Evolutionary conservation across 1,140 invertebrate species (phyloP).

Genomic region (Thaumetopoea pityocampa): DNA sequence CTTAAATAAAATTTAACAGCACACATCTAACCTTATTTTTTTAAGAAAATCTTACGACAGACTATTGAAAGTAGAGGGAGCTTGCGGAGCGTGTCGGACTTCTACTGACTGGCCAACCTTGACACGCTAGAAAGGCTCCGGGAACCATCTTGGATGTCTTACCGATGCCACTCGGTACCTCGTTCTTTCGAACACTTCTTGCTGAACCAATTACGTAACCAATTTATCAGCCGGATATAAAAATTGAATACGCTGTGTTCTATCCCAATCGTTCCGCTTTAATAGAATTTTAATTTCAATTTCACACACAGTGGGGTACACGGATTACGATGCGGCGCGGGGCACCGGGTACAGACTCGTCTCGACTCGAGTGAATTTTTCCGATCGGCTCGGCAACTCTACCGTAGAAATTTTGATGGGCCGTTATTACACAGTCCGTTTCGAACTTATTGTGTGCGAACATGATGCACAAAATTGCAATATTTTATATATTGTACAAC

Average conservation of each 20-base stretch:
- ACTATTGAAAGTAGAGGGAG: too few relatives aligned
- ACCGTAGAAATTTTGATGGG: slow-evolving; percentile 63
- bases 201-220: slow-evolving; percentile 13
- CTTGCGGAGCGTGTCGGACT: too few relatives aligned
- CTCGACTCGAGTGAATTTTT: slow-evolving; percentile 50
- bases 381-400: slow-evolving; percentile 53
- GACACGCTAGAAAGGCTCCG: too few relatives aligned
- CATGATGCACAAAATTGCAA: slow-evolving; percentile 29
- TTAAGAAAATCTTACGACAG: too few relatives aligned
- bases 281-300: slow-evolving; percentile 69
- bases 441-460: slow-evolving; percentile 56
- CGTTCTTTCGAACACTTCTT: too few relatives aligned
- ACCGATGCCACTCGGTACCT: too few relatives aligned
- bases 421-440: slow-evolving; percentile 65
- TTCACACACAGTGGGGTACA: slow-evolving; percentile 52
- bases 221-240: slow-evolving; percentile 19
- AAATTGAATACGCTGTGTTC: slow-evolving; percentile 22
- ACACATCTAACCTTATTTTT: too few relatives aligned
- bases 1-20: too few relatives aligned
- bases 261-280: slow-evolving; percentile 51
- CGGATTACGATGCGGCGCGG: slow-evolving; percentile 57
- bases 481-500: slow-evolving; percentile 23
- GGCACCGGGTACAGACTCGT: slow-evolving; percentile 22
- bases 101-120: too few relatives aligned
- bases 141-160: too few relatives aligned